phyloP scores from a whole-genome alignment of 2,797 vertebrate species.

The Alcedo quadribrachys region DNA sequence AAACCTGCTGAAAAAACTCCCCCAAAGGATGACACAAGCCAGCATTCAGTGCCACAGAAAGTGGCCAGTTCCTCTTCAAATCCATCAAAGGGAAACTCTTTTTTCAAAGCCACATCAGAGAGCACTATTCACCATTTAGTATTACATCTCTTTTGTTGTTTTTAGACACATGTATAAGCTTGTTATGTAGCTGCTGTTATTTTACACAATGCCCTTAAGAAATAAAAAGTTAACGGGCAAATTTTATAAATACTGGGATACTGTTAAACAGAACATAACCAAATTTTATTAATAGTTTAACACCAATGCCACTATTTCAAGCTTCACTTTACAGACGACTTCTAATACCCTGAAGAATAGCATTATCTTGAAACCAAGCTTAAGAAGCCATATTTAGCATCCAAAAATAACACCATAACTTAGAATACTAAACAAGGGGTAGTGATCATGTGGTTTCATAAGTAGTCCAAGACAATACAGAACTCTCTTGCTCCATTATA shows the following conservation, averaged over 20 bases:
- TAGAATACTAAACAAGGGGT: not conserved
- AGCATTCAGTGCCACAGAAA: slow-evolving; percentile 34
- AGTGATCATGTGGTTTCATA: not conserved
- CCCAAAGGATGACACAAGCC: slow-evolving; percentile 43
- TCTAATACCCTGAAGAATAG: not conserved
- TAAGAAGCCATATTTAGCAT: slow-evolving; percentile 5
- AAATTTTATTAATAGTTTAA: slow-evolving; percentile 41
- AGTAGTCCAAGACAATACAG: not conserved
- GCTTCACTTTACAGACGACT: not conserved
- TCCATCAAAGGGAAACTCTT: slow-evolving; percentile 29
- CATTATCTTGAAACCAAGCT: slow-evolving; percentile 14
- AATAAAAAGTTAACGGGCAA: slow-evolving; percentile 38
- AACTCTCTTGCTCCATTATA: not conserved
- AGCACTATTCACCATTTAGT: slow-evolving; percentile 48
- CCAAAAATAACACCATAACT: not conserved
- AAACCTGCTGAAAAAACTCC: slow-evolving; percentile 47
- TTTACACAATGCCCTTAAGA: slow-evolving; percentile 57
- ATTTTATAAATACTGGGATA: slow-evolving; percentile 45
- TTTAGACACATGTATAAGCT: slow-evolving; percentile 33
- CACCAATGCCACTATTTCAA: not conserved
- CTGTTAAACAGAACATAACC: slow-evolving; percentile 25
- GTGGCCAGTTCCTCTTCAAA: slow-evolving; percentile 34
- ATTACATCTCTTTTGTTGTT: slow-evolving; percentile 57
- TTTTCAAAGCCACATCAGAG: slow-evolving; percentile 61
- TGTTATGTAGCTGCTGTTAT: slow-evolving; percentile 36